Evolutionary conservation across 2,113 vertebrate genomes (phyloP).

Genomic region (Phasianus colchicus): DNA sequence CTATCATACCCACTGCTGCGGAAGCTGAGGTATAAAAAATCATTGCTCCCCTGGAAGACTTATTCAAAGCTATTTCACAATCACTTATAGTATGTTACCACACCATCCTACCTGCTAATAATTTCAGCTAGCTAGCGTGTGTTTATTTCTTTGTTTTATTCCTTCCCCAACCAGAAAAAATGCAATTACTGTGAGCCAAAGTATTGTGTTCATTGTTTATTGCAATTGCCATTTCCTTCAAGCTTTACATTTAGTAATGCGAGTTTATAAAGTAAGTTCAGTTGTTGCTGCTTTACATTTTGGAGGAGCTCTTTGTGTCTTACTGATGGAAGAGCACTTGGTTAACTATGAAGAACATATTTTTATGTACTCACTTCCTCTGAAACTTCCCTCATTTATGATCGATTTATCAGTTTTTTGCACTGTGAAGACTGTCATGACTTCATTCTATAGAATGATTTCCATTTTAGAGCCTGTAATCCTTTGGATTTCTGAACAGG

Average conservation of each 20-base stretch:
- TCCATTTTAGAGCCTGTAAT: not conserved
- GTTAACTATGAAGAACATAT: not conserved
- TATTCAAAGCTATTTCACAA: constrained; percentile 51
- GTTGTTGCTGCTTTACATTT: not conserved
- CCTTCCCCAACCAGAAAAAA: not conserved
- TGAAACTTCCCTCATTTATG: too few relatives aligned
- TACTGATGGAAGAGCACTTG: not conserved
- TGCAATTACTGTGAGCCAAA: not conserved
- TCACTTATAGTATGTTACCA: not conserved
- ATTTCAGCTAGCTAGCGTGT: not conserved
- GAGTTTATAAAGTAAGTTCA: not conserved
- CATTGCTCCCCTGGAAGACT: constrained; percentile 29
- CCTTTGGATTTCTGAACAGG: not conserved
- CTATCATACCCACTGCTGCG: not conserved
- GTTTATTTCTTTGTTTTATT: not conserved
- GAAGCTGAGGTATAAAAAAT: constrained; percentile 50
- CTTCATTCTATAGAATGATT: not conserved
- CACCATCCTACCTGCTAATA: not conserved
- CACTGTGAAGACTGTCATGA: not conserved
- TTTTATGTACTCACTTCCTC: too few relatives aligned
- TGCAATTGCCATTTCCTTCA: not conserved
- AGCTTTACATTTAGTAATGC: not conserved
- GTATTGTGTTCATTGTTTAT: not conserved
- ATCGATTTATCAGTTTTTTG: not conserved
- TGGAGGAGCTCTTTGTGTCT: not conserved